These are phyloP conservation scores for Cygnus buccinator DNA, from an alignment of 2,113 vertebrate genomes.

Conservation along the genomic window DNA sequence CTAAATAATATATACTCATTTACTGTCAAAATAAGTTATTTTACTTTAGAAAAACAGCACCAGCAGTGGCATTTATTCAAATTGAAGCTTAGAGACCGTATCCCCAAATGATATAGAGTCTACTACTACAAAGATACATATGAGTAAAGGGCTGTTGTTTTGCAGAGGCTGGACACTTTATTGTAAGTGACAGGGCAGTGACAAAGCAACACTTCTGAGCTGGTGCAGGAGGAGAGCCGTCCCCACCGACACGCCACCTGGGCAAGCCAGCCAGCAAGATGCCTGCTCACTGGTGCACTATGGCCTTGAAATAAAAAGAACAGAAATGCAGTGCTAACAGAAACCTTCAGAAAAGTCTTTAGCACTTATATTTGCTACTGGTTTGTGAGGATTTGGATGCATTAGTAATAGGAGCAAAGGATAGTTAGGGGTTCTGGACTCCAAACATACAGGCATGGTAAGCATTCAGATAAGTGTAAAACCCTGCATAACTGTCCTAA, in stretches of 20 bases:
- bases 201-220: neutral
- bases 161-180: neutral
- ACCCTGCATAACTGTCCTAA: neutral
- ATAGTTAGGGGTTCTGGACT: neutral
- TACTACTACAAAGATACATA: neutral
- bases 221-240: neutral
- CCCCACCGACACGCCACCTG: rapidly evolving
- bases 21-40: neutral
- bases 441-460: rapidly evolving
- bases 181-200: neutral
- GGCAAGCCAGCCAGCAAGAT: neutral
- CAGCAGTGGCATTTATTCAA: neutral
- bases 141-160: neutral
- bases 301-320: neutral
- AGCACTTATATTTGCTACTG: neutral
- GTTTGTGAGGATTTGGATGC: neutral
- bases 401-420: neutral
- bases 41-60: neutral
- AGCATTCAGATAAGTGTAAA: neutral
- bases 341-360: neutral
- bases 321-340: neutral
- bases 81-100: neutral
- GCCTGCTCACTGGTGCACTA: neutral
- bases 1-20: neutral
- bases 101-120: neutral